Percentiles rank a stretch among this genome's conserved stretches.
Conservation (phyloP, 2,113 vertebrate genomes). For the Circaetus cinerascens region DNA sequence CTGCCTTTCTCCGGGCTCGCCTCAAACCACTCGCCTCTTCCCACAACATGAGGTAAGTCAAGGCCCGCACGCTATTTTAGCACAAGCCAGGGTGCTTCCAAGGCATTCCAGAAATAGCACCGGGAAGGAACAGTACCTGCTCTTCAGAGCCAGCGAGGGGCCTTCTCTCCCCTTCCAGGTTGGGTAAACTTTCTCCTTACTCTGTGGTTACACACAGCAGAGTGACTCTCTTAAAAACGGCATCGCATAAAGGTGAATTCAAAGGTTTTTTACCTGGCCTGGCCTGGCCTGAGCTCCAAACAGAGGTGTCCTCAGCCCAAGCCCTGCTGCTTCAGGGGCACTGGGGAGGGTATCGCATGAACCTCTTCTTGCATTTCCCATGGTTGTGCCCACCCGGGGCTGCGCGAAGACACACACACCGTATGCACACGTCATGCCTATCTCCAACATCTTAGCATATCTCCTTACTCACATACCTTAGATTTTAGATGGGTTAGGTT, state of each 20-base stretch:
- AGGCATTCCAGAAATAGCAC: not conserved
- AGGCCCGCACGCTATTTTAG: not conserved
- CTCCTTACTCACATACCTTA: not conserved
- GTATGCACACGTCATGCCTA: too few species aligned
- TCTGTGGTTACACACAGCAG: not conserved
- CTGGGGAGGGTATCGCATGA: not conserved
- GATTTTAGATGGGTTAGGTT: not conserved
- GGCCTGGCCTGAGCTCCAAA: not conserved
- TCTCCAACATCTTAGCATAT: not conserved
- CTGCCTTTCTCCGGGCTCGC: not conserved
- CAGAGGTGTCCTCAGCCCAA: not conserved
- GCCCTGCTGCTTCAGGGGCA: rapidly evolving
- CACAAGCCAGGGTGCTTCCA: not conserved
- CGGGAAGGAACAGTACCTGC: not conserved
- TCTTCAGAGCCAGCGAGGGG: not conserved
- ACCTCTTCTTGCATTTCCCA: not conserved
- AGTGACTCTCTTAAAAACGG: not conserved
- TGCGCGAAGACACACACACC: rapidly evolving
- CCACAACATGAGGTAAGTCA: not conserved
- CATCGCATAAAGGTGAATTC: not conserved
- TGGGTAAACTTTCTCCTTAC: not conserved
- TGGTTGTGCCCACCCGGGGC: not conserved
- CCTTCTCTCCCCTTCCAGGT: not conserved
- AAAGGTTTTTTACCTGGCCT: not conserved
- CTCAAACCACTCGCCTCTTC: not conserved